A percentile compares a stretch with the other conserved stretches of the same genome.
phyloP scores from a whole-genome alignment of 2,113 vertebrate genomes.

The Limanda limanda region DNA sequence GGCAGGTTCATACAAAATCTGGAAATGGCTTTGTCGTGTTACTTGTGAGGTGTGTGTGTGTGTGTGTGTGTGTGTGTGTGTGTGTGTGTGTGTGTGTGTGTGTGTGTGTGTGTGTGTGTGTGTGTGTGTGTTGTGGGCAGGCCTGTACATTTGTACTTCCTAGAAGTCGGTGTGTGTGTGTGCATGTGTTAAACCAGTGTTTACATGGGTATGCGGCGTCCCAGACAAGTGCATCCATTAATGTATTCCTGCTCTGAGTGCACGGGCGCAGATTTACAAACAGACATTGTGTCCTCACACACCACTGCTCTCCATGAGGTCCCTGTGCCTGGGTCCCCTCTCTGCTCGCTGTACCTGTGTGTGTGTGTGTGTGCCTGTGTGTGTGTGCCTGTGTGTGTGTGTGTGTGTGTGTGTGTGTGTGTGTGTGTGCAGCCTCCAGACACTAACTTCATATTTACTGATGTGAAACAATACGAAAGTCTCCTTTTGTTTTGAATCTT shows the following conservation, averaged over 20 bases:
- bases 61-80: not conserved
- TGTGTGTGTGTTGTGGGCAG: not conserved
- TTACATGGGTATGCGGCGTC: conserved; percentile 70
- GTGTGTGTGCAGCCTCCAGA: conserved; percentile 27
- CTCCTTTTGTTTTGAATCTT: not conserved
- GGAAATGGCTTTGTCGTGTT: conserved; percentile 82
- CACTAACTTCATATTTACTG: conserved; percentile 39
- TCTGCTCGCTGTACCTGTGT: conserved; percentile 50
- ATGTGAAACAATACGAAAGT: not conserved
- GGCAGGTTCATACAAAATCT: conserved; percentile 63
- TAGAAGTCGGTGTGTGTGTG: conserved; percentile 11
- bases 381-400: conserved; percentile 44
- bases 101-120: not conserved
- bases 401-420: conserved; percentile 43
- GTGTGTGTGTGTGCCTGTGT: conserved; percentile 46
- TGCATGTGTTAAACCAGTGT: conserved; percentile 52
- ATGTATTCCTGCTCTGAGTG: conserved; percentile 77
- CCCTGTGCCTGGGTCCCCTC: conserved; percentile 58
- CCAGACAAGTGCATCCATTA: conserved; percentile 76
- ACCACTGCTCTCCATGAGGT: conserved; percentile 65
- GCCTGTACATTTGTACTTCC: conserved; percentile 62
- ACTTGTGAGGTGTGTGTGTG: conserved; percentile 1
- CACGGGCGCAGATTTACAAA: conserved; percentile 76
- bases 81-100: not conserved
- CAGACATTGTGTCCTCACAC: conserved; percentile 63